Percentiles rank a stretch among this genome's conserved stretches.
phyloP scores from a whole-genome alignment of 2,888 invertebrate genomes.

The Rhabditophanes sp. region DNA sequence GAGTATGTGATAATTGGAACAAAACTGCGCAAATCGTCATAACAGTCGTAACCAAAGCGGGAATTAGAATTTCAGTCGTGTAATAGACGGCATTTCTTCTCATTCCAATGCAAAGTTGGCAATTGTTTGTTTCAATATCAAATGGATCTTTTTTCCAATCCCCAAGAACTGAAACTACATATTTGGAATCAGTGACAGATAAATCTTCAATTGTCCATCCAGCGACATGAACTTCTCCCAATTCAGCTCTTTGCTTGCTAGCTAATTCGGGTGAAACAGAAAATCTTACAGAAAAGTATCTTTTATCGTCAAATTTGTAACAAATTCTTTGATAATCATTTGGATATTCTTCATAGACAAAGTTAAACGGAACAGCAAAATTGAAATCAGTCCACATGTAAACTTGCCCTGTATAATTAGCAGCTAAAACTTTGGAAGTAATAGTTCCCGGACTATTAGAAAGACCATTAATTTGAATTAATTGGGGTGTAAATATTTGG shows the following conservation, averaged over 20 bases:
- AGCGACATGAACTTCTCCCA: constrained; percentile 35
- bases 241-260: constrained; percentile 28
- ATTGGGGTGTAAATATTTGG: constrained; percentile 41
- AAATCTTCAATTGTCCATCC: constrained; percentile 41
- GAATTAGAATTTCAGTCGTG: constrained; percentile 37
- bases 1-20: constrained; percentile 35
- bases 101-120: constrained; percentile 34
- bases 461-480: constrained; percentile 32
- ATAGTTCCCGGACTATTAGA: constrained; percentile 28
- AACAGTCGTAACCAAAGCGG: constrained; percentile 32
- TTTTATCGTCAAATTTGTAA: constrained; percentile 43
- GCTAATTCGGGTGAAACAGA: constrained; percentile 26
- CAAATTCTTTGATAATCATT: constrained; percentile 41
- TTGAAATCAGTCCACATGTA: constrained; percentile 36
- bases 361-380: constrained; percentile 37
- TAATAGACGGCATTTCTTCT: constrained; percentile 37
- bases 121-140: constrained; percentile 39
- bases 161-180: constrained; percentile 31
- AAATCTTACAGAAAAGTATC: constrained; percentile 40
- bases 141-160: constrained; percentile 43
- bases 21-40: constrained; percentile 40
- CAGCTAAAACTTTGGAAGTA: constrained; percentile 41
- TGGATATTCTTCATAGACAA: constrained; percentile 41
- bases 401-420: constrained; percentile 44
- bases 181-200: constrained; percentile 33